Evolutionary conservation across 2,113 vertebrate species (phyloP).

Genomic region (Rhinichthys klamathensis): DNA sequence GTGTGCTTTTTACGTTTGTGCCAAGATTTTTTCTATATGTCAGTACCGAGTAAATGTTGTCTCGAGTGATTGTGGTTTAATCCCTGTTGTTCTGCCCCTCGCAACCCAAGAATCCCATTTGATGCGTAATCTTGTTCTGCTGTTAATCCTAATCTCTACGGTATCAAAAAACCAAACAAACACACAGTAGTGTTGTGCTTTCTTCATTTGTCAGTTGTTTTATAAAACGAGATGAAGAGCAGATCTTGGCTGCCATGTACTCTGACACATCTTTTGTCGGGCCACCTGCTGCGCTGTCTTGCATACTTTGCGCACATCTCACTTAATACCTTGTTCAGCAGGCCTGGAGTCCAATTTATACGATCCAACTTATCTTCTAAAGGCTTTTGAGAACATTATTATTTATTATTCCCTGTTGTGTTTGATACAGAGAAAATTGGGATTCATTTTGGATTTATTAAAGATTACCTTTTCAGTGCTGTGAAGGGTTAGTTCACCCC

Average conservation of each 20-base stretch:
- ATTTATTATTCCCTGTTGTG: background rate
- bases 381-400: background rate
- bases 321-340: constrained; percentile 4
- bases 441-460: background rate
- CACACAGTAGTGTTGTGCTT: background rate
- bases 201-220: constrained; percentile 6
- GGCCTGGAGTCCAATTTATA: background rate
- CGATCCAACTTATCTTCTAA: background rate
- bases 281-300: background rate
- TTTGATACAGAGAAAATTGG: background rate
- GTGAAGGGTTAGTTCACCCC: too few relatives aligned
- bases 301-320: background rate
- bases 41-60: background rate
- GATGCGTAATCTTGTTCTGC: constrained; percentile 6
- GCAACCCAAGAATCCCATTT: background rate
- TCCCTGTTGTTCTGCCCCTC: background rate
- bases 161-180: background rate
- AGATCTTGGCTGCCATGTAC: constrained; percentile 5
- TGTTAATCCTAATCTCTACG: constrained; percentile 9
- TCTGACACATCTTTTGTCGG: background rate
- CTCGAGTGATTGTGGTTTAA: constrained; percentile 14
- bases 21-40: constrained; percentile 1
- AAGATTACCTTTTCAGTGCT: background rate
- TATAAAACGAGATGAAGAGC: background rate
- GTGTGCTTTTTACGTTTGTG: constrained; percentile 14